Evolutionary conservation across 37 sponge, comb jelly and placozoan genomes (phyloP).

Genomic region (Spongilla lacustris): DNA sequence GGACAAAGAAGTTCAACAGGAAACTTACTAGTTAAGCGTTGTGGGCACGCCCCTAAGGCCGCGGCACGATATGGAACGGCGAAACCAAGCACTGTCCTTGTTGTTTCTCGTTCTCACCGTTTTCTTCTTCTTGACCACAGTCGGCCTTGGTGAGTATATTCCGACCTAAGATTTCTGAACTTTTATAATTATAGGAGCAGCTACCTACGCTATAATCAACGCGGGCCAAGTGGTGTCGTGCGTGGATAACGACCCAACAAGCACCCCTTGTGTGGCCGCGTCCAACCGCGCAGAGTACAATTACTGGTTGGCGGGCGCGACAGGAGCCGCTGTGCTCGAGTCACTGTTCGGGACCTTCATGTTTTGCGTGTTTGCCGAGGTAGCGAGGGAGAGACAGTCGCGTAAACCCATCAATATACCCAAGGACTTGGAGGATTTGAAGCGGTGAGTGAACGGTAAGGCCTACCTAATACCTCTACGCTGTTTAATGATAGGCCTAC

Average conservation of each 20-base stretch:
- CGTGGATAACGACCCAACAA: neutral
- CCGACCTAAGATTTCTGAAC: too few relatives aligned
- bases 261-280: neutral
- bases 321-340: neutral
- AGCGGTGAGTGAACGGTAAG: neutral
- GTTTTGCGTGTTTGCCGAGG: neutral
- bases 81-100: too few relatives aligned
- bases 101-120: too few relatives aligned
- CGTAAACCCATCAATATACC: neutral
- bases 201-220: neutral
- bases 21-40: too few relatives aligned
- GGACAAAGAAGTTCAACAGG: too few relatives aligned
- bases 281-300: neutral
- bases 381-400: neutral
- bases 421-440: neutral
- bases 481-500: neutral
- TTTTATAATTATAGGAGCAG: too few relatives aligned
- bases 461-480: too few relatives aligned
- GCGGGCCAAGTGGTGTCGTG: neutral
- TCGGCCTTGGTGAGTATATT: too few relatives aligned
- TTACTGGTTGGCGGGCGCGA: neutral
- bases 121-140: too few relatives aligned
- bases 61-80: too few relatives aligned
- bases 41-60: too few relatives aligned
- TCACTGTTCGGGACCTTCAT: neutral